These are phyloP conservation scores for Lithophane semibrunnea DNA, from an alignment of 2,888 invertebrate species.

Conservation along the genomic window DNA sequence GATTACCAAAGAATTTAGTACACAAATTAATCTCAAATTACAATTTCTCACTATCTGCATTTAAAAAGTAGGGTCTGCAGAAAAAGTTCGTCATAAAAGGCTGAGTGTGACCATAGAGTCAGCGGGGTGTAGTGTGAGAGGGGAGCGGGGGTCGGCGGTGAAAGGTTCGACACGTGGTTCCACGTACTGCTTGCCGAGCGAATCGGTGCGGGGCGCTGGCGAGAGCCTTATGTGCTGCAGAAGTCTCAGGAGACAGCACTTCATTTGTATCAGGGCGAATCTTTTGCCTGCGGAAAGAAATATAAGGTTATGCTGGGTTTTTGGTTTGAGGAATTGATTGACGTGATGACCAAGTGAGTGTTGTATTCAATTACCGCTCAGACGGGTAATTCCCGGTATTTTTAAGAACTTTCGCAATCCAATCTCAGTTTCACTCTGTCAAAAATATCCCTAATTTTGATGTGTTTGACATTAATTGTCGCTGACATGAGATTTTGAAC, in stretches of 20 bases:
- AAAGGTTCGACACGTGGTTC: constrained; percentile 75
- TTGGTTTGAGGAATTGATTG: neutral
- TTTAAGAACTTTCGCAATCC: neutral
- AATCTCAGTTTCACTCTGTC: neutral
- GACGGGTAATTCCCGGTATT: neutral
- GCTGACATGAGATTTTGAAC: neutral
- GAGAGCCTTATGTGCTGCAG: constrained; percentile 76
- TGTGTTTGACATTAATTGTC: neutral
- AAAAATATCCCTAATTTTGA: neutral
- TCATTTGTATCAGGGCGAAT: constrained; percentile 88
- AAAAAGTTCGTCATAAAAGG: constrained; percentile 77
- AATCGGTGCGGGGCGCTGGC: constrained; percentile 71
- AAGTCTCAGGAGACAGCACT: constrained; percentile 81
- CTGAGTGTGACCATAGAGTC: constrained; percentile 81
- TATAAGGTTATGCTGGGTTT: neutral
- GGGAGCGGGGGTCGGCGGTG: constrained; percentile 82
- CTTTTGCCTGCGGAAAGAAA: constrained; percentile 80
- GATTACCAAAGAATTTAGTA: neutral
- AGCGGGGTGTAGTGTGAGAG: constrained; percentile 83
- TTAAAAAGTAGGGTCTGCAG: constrained; percentile 22
- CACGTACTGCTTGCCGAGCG: constrained; percentile 69
- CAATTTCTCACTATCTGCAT: constrained; percentile 28
- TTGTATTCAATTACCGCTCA: neutral
- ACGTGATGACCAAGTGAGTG: neutral
- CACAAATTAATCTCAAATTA: constrained; percentile 1